Conservation (phyloP, 1,140 invertebrate species). For the Dolichoris vasculosae region DNA sequence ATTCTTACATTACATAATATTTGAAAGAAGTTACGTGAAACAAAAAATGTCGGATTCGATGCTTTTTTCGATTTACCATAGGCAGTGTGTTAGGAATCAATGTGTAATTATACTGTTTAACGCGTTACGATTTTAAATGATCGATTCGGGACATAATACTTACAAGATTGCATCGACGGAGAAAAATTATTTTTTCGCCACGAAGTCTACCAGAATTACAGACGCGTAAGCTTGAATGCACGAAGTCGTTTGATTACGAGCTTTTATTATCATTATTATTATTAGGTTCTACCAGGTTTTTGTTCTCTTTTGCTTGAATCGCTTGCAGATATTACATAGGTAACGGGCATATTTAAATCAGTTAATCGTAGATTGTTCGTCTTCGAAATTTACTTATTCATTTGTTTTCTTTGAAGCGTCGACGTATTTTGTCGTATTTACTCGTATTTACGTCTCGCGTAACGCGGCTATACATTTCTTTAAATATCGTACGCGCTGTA, state of each 20-base stretch:
- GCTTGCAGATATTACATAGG: background rate
- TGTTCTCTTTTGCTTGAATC: background rate
- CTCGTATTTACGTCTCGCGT: background rate
- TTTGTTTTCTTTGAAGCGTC: background rate
- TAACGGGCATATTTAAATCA: background rate
- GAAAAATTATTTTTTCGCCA: background rate
- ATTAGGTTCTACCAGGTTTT: conserved; percentile 6
- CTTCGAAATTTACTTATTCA: background rate
- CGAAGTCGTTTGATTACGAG: background rate
- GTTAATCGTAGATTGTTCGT: background rate
- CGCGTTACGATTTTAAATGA: too few species aligned
- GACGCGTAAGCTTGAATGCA: background rate
- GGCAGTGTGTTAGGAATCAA: background rate
- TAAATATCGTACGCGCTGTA: background rate
- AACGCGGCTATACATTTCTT: conserved; percentile 15
- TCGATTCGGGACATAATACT: too few species aligned
- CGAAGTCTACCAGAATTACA: background rate
- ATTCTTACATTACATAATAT: background rate
- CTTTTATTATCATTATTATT: too few species aligned
- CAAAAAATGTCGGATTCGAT: background rate
- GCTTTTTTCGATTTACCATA: background rate
- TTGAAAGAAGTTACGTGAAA: background rate
- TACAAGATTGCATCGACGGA: background rate
- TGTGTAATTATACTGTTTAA: background rate
- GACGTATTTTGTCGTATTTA: background rate